Evolutionary conservation across 92 coral and sea anemone species (phyloP).

Genomic region (Porites divaricata): DNA sequence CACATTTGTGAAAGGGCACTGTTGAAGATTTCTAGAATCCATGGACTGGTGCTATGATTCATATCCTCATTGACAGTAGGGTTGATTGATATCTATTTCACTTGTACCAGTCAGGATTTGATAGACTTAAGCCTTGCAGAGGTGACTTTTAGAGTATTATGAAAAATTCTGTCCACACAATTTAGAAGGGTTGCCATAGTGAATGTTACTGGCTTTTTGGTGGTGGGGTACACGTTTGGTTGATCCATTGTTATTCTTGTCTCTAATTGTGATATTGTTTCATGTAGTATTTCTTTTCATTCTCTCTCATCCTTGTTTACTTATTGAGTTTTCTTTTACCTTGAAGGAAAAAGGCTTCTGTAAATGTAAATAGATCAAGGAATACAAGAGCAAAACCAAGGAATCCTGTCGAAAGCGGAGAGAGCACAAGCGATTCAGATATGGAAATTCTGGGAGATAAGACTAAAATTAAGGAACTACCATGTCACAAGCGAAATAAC

Average conservation of each 20-base stretch:
- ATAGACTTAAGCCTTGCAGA: too few species aligned
- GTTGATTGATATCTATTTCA: too few species aligned
- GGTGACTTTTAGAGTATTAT: too few species aligned
- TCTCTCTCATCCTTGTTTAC: neutral
- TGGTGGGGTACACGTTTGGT: neutral
- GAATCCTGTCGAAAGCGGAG: slow-evolving; percentile 4
- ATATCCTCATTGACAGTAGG: too few species aligned
- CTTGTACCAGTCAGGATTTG: too few species aligned
- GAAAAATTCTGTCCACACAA: too few species aligned
- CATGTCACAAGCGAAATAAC: neutral
- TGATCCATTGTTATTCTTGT: neutral
- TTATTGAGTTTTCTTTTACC: neutral
- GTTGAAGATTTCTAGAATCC: too few species aligned
- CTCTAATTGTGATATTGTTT: neutral
- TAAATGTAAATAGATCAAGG: too few species aligned
- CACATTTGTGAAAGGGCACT: too few species aligned
- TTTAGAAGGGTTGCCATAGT: too few species aligned
- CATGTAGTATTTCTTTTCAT: neutral
- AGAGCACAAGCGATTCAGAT: slow-evolving; percentile 33
- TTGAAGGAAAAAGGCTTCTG: slow-evolving; percentile 12
- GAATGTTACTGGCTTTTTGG: neutral
- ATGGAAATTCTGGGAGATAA: slow-evolving; percentile 4
- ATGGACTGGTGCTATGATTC: too few species aligned
- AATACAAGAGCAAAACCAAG: neutral
- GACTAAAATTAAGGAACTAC: neutral